Percentiles rank a stretch among this genome's conserved stretches.
These are phyloP conservation scores for Planococcus citri DNA, from an alignment of 1,140 invertebrate genomes.

Conservation along the genomic window DNA sequence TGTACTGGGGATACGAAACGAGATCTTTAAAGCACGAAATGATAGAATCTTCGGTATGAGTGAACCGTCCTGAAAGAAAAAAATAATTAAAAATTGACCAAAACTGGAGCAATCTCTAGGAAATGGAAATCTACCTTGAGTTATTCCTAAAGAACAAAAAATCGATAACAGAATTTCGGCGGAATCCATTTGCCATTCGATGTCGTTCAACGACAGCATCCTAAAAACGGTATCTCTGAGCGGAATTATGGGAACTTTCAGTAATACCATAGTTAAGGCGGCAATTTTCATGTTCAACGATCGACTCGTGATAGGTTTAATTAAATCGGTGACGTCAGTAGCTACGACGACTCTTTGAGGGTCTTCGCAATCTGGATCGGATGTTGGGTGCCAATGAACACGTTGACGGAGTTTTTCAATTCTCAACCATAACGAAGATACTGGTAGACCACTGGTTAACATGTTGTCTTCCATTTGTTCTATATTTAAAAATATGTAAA, in stretches of 20 bases:
- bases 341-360: constrained; percentile 45
- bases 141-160: background rate
- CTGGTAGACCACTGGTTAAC: constrained; percentile 45
- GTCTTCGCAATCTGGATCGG: constrained; percentile 36
- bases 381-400: constrained; percentile 44
- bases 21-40: constrained; percentile 21
- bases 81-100: background rate
- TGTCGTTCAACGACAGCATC: background rate
- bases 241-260: background rate
- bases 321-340: constrained; percentile 47
- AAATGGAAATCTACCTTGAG: too few species aligned
- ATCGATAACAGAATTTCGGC: background rate
- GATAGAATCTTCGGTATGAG: background rate
- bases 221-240: background rate
- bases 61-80: background rate
- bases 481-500: constrained; percentile 28
- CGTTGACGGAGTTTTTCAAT: constrained; percentile 48
- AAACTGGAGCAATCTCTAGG: background rate
- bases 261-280: background rate
- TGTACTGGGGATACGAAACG: constrained; percentile 41
- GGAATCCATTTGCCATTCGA: constrained; percentile 7
- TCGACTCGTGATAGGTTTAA: constrained; percentile 45
- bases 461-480: constrained; percentile 49
- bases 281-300: background rate
- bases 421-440: constrained; percentile 51